Conservation (phyloP, 2,797 vertebrate species). For the Silurus lanzhouensis region DNA sequence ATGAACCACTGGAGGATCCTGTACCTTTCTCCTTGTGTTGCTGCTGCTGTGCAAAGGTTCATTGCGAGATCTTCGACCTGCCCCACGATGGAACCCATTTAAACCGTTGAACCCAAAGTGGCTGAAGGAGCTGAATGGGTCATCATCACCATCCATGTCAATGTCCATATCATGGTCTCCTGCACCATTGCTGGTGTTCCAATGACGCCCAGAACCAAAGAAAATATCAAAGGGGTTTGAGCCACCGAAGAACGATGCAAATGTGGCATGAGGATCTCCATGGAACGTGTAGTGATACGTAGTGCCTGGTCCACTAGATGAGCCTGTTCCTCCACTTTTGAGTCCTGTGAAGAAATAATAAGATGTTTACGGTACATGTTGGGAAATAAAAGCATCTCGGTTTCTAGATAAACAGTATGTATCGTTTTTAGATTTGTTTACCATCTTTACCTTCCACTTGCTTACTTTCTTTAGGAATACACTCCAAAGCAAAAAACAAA, state of each 20-base stretch:
- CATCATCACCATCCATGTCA: slow-evolving; percentile 83
- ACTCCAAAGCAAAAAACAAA: background rate
- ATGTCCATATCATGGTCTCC: slow-evolving; percentile 77
- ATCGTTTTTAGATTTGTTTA: slow-evolving; percentile 15
- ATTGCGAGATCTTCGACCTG: slow-evolving; percentile 71
- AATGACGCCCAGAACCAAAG: slow-evolving; percentile 86
- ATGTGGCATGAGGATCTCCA: slow-evolving; percentile 95
- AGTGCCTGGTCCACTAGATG: slow-evolving; percentile 85
- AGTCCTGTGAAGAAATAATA: slow-evolving; percentile 78
- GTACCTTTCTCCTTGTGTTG: slow-evolving; percentile 78
- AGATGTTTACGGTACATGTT: background rate
- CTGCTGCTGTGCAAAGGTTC: slow-evolving; percentile 74
- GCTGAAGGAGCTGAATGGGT: slow-evolving; percentile 85
- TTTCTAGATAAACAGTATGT: too few relatives aligned
- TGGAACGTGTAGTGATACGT: slow-evolving; percentile 97
- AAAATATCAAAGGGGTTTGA: slow-evolving; percentile 98
- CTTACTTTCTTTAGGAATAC: too few relatives aligned
- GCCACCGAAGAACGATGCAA: slow-evolving; percentile 96
- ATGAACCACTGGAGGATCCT: slow-evolving; percentile 94
- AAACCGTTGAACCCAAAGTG: slow-evolving; percentile 88
- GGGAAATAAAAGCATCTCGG: background rate
- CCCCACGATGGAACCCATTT: slow-evolving; percentile 82
- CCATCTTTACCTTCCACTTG: background rate
- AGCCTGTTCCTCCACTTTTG: slow-evolving; percentile 89
- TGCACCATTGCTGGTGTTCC: slow-evolving; percentile 84